These are phyloP conservation scores for Philereme transversata DNA, from an alignment of 2,888 invertebrate species.

Conservation along the genomic window DNA sequence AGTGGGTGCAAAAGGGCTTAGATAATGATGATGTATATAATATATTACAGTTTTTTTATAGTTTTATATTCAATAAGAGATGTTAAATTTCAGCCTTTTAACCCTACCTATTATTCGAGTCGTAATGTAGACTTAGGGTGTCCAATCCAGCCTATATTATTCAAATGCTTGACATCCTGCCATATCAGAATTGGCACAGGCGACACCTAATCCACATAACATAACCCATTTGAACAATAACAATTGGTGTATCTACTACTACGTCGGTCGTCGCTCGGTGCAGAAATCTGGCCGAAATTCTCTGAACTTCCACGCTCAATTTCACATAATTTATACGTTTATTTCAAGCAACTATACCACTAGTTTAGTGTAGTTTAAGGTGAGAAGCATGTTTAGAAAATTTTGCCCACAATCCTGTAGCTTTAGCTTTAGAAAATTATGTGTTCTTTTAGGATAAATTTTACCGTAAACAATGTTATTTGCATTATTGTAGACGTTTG, in stretches of 20 bases:
- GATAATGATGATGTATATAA: too few relatives aligned
- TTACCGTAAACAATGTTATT: too few relatives aligned
- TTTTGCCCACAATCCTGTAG: not conserved
- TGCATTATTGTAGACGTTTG: too few relatives aligned
- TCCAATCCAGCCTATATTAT: not conserved
- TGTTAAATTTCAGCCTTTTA: too few relatives aligned
- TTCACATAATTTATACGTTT: slow-evolving; percentile 41
- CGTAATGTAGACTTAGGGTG: too few relatives aligned
- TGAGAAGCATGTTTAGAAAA: not conserved
- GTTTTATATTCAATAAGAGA: too few relatives aligned
- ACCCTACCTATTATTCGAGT: too few relatives aligned
- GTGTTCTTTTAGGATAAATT: not conserved
- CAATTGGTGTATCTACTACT: slow-evolving; percentile 43
- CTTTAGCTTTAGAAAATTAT: not conserved
- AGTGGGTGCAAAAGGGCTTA: too few relatives aligned
- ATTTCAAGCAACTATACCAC: not conserved
- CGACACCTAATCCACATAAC: slow-evolving; percentile 34
- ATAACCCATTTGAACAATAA: slow-evolving; percentile 33
- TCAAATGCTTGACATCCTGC: slow-evolving; percentile 8
- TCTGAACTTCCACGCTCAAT: slow-evolving; percentile 50
- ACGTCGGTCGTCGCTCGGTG: slow-evolving; percentile 25
- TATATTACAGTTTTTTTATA: too few relatives aligned
- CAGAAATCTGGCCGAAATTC: slow-evolving; percentile 27
- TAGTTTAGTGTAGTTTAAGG: slow-evolving; percentile 3
- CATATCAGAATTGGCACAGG: slow-evolving; percentile 33